These are phyloP conservation scores for Bimastos eiseni DNA, from an alignment of 2,888 invertebrate genomes.

Conservation along the genomic window DNA sequence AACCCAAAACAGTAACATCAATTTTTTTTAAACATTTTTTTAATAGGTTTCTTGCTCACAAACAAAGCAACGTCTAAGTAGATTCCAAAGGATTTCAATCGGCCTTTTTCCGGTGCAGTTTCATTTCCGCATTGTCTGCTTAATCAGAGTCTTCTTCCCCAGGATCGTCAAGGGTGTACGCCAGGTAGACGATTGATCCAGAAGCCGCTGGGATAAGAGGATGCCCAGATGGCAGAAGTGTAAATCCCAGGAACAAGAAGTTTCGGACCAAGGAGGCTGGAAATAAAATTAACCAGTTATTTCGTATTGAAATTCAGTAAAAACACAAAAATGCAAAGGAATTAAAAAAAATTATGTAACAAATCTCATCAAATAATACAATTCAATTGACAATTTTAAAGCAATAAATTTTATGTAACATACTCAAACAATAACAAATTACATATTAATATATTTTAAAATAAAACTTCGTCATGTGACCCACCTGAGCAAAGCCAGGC, in stretches of 20 bases:
- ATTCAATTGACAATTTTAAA: too few relatives aligned
- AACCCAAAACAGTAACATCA: not conserved
- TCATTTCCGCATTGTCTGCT: not conserved
- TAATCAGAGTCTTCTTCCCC: conserved; percentile 31
- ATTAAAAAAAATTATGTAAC: too few relatives aligned
- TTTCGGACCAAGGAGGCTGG: conserved; percentile 82
- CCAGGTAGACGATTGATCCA: conserved; percentile 70
- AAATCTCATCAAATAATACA: too few relatives aligned
- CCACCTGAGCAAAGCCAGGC: too few relatives aligned
- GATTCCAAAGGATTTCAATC: conserved; percentile 21
- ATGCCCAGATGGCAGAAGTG: conserved; percentile 78
- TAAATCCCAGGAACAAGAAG: conserved; percentile 95
- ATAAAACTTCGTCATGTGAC: too few relatives aligned
- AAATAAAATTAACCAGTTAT: not conserved
- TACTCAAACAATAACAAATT: not conserved
- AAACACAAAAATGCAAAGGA: not conserved
- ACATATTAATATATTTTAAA: not conserved
- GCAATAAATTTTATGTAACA: not conserved
- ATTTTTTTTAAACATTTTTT: not conserved
- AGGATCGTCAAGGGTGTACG: conserved; percentile 58
- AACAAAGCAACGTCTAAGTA: conserved; percentile 15
- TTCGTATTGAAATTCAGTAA: not conserved
- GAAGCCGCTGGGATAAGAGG: conserved; percentile 72
- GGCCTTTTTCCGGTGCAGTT: not conserved
- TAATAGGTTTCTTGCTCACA: not conserved